Evolutionary conservation across 2,113 vertebrate genomes (phyloP).

Genomic region (Alaudala cheleensis): DNA sequence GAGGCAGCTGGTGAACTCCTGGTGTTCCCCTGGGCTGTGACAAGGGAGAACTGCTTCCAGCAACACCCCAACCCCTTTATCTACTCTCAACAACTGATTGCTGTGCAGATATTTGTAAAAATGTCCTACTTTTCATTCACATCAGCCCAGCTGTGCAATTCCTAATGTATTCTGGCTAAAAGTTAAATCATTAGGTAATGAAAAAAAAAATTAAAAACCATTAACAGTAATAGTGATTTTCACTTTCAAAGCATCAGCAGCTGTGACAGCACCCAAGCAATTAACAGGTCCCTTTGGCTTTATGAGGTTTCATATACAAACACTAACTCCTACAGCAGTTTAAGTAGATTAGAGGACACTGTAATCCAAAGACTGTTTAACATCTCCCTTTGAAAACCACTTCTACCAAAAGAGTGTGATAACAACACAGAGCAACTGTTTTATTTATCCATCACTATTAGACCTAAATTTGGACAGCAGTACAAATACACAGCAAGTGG

Average conservation of each 20-base stretch:
- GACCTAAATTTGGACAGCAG: background rate
- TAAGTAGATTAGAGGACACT: background rate
- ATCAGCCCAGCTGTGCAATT: background rate
- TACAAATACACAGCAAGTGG: background rate
- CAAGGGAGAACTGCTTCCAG: background rate
- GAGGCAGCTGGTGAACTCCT: background rate
- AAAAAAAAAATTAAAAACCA: rapidly evolving
- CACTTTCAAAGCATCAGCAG: background rate
- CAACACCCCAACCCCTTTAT: background rate
- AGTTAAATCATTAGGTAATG: background rate
- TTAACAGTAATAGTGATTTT: background rate
- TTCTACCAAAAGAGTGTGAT: background rate
- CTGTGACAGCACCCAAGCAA: background rate
- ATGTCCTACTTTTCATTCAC: background rate
- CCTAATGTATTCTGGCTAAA: background rate
- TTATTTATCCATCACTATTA: background rate
- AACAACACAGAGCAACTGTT: background rate
- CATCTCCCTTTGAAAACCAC: background rate
- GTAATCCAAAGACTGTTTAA: background rate
- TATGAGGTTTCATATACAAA: background rate
- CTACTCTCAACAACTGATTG: background rate
- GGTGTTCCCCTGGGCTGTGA: background rate
- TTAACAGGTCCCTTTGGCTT: background rate
- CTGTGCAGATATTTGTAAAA: background rate
- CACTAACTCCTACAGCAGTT: background rate